A percentile compares a stretch with the other conserved stretches of the same genome.
Conservation (phyloP, 1,140 invertebrate genomes). For the Cryptotermes secundus region DNA sequence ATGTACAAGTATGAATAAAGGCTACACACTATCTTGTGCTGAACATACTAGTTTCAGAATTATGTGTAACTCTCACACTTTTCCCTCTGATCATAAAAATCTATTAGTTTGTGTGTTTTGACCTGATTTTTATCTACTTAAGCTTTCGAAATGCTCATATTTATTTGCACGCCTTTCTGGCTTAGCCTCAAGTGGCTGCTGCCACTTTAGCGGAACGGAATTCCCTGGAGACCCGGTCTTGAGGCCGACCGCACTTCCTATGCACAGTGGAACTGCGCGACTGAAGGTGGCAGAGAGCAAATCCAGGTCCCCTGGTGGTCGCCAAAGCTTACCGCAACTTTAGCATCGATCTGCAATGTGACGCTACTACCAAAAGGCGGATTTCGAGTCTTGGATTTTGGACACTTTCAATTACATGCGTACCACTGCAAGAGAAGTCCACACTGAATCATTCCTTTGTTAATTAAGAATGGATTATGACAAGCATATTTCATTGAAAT, state of each 20-base stretch:
- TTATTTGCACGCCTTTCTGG: too few species aligned
- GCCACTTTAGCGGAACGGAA: background rate
- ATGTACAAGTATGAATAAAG: too few species aligned
- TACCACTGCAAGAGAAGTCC: background rate
- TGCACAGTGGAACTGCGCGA: background rate
- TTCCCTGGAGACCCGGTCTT: background rate
- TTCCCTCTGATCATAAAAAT: too few species aligned
- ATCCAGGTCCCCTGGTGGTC: too few species aligned
- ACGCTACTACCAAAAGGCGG: background rate
- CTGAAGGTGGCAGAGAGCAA: background rate
- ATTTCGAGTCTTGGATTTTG: background rate
- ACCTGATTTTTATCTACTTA: too few species aligned
- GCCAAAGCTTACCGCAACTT: conserved; percentile 9
- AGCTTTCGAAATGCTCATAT: too few species aligned
- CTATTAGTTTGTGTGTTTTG: too few species aligned
- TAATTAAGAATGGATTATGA: conserved; percentile 14
- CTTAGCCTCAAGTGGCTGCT: too few species aligned
- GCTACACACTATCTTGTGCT: too few species aligned
- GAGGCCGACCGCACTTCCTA: background rate
- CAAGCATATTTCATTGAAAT: background rate
- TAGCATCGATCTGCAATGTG: background rate
- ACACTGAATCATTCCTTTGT: background rate
- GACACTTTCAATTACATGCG: background rate
- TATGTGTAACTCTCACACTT: too few species aligned
- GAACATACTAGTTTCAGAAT: too few species aligned